Base-by-base conservation (phyloP, 2,888 invertebrate genomes). In the Tachystola acroxantha region DNA sequence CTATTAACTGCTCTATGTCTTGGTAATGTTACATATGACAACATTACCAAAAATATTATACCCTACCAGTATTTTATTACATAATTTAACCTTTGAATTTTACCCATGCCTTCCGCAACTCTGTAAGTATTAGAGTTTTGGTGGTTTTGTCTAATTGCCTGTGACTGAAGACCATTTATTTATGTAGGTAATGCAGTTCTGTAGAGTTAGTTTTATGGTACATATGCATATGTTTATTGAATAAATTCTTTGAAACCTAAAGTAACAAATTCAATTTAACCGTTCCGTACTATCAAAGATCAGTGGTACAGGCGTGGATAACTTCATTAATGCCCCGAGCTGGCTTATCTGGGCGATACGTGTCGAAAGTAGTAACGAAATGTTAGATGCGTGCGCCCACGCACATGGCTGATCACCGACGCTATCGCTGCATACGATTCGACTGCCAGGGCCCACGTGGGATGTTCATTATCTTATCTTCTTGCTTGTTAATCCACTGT, bases 401-500 rank as follows among this genome's bases (percentile, higher is more conserved):
- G 68, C 66, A 41, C 45, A 47, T 50, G 37, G 43, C 45, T 43
- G 43, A 42, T 40, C 47, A 39, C 42, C 40, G 42, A 29, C 32
- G 27, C 35, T 27, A 30, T 25, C 42, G 36, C 22, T 37, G 40
- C 26, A 37, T 37, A 31, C 35, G 26, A 42, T 9, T 32, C 29
- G 37, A 40, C 43, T 45, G 38, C 45, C 42, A 48, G 10, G 39
- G 39, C 46, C 50, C 73, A 74, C 70, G 77, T 80, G 70, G 70
- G 71, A 60, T 67, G 74, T 71, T 67, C 72, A 68, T 70, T 80
- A 81, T 82, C 75, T 80, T 76, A 80, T 82, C 77, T 70, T 62
- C 56, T 58, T 61, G 65, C 60, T 64, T 53, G 68, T 60, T 69
- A 70, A 73, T 69, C 65, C 61, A 50, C 49, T 66, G 69, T 59